These are phyloP conservation scores for Gymnocheta viridis DNA, from an alignment of 2,888 invertebrate species.

Conservation along the genomic window DNA sequence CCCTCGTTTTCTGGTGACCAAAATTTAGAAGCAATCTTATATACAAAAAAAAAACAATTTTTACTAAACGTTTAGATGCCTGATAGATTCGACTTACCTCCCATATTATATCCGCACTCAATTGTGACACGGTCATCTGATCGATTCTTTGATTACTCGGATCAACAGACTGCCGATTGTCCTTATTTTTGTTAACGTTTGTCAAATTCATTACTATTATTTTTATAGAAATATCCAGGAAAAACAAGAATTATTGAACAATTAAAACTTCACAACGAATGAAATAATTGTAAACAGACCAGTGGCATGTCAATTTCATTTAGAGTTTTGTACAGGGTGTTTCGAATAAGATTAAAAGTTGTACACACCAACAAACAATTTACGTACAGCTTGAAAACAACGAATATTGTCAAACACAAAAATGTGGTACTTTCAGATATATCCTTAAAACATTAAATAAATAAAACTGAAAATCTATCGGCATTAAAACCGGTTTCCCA, in stretches of 20 bases:
- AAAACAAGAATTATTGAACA: background rate
- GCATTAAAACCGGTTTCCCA: too few relatives aligned
- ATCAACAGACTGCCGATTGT: slow-evolving; percentile 4
- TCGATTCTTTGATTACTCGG: slow-evolving; percentile 53
- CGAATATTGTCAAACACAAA: too few relatives aligned
- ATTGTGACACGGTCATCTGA: slow-evolving; percentile 83
- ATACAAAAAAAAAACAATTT: background rate
- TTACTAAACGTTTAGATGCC: slow-evolving; percentile 63
- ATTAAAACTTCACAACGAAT: background rate
- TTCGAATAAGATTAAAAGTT: background rate
- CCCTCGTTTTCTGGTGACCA: slow-evolving; percentile 94
- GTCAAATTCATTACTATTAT: slow-evolving; percentile 61
- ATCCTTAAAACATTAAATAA: too few relatives aligned
- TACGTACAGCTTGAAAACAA: background rate
- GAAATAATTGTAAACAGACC: slow-evolving; percentile 46
- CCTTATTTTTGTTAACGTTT: slow-evolving; percentile 48
- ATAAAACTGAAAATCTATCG: too few relatives aligned
- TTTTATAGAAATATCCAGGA: slow-evolving; percentile 17
- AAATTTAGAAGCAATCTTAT: slow-evolving; percentile 92
- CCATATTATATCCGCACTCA: slow-evolving; percentile 94
- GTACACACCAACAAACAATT: background rate
- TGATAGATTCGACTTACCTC: slow-evolving; percentile 84
- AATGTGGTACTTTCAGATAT: too few relatives aligned
- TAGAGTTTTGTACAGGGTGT: background rate
- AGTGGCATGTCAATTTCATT: background rate